Conservation (phyloP, 2,113 vertebrate genomes). For the Elanus axillaris region DNA sequence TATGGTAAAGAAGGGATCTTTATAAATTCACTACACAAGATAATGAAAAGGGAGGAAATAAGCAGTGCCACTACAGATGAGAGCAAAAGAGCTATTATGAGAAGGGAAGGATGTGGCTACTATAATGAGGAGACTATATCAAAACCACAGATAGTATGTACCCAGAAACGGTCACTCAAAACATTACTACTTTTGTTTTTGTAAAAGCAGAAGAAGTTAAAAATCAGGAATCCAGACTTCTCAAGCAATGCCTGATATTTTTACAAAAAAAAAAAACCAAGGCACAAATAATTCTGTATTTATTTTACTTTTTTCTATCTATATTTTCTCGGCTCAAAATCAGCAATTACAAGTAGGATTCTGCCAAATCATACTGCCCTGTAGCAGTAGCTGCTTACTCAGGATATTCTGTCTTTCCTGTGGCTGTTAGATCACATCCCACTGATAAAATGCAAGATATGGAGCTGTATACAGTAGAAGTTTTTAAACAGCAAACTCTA, state of each 20-base stretch:
- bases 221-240: neutral
- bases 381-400: neutral
- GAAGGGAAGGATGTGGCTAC: neutral
- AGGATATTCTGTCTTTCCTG: neutral
- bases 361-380: neutral
- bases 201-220: neutral
- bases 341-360: neutral
- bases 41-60: neutral
- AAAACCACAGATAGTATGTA: neutral
- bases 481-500: neutral
- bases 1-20: neutral
- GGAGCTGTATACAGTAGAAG: neutral
- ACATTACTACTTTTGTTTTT: neutral
- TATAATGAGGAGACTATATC: neutral
- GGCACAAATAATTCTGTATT: neutral
- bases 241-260: neutral
- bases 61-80: neutral
- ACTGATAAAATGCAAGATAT: neutral
- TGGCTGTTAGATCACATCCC: neutral
- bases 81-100: neutral
- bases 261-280: neutral
- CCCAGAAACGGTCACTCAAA: neutral
- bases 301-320: neutral
- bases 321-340: neutral
- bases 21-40: neutral